A percentile compares a stretch with the other conserved stretches of the same genome.
These are phyloP conservation scores for Cyaniris semiargus DNA, from an alignment of 2,888 invertebrate species.

Conservation along the genomic window DNA sequence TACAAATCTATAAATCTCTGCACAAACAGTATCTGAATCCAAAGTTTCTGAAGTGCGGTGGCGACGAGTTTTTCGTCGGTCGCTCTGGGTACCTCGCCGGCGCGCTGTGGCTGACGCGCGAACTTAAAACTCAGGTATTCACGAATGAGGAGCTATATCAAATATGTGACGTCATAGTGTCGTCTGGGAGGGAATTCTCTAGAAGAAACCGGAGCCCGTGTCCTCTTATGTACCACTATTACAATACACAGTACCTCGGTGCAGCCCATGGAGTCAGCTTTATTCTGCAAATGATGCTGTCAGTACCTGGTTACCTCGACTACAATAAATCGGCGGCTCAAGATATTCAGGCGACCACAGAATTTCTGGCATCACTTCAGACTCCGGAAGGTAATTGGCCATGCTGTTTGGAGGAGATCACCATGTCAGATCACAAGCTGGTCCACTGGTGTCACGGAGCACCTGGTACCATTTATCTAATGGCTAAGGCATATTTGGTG, in stretches of 20 bases:
- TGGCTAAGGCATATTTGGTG: conserved; percentile 89
- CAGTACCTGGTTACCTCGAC: conserved; percentile 77
- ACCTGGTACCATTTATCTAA: conserved; percentile 88
- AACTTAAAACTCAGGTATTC: conserved; percentile 70
- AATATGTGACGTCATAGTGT: conserved; percentile 85
- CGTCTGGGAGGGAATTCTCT: conserved; percentile 86
- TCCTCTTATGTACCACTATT: conserved; percentile 90
- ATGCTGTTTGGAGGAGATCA: conserved; percentile 86
- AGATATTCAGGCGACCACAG: conserved; percentile 83
- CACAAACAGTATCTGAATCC: conserved; percentile 59
- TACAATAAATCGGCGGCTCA: conserved; percentile 73
- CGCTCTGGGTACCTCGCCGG: conserved; percentile 91
- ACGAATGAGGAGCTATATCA: conserved; percentile 76
- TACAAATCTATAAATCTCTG: conserved; percentile 66
- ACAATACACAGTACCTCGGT: conserved; percentile 86
- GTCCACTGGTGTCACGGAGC: conserved; percentile 97
- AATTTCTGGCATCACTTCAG: conserved; percentile 84
- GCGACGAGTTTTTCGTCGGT: conserved; percentile 93
- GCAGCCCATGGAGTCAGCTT: conserved; percentile 81
- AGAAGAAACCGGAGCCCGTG: conserved; percentile 76
- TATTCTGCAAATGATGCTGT: conserved; percentile 80
- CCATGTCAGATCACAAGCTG: conserved; percentile 82
- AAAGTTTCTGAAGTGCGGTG: conserved; percentile 83
- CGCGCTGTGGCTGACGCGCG: conserved; percentile 85
- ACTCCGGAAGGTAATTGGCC: conserved; percentile 88